These are phyloP conservation scores for Temnothorax longispinosus DNA, from an alignment of 1,140 invertebrate species.

Conservation along the genomic window DNA sequence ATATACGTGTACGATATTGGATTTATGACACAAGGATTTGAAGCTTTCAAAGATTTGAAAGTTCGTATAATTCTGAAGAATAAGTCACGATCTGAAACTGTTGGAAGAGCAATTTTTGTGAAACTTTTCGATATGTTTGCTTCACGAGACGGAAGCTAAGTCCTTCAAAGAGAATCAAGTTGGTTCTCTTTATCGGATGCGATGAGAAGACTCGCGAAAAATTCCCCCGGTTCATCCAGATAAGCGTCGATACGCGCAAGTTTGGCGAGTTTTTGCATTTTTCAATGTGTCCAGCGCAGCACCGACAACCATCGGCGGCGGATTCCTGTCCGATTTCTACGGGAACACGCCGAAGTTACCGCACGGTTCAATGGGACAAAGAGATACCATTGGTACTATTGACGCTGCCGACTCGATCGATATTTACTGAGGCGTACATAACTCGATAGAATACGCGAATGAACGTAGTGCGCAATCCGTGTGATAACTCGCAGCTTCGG, in stretches of 20 bases:
- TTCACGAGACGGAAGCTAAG: neutral
- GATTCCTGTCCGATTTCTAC: conserved; percentile 41
- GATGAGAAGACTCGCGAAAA: conserved; percentile 50
- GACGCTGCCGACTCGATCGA: conserved; percentile 69
- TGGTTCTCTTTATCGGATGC: conserved; percentile 32
- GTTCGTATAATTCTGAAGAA: neutral
- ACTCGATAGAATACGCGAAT: conserved; percentile 75
- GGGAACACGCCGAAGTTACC: conserved; percentile 55
- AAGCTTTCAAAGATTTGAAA: neutral
- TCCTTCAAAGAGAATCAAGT: conserved; percentile 14
- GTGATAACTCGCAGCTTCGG: conserved; percentile 8
- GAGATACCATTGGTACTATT: conserved; percentile 48
- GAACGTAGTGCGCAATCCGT: conserved; percentile 52
- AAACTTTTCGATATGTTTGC: conserved; percentile 22
- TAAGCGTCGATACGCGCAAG: conserved; percentile 64
- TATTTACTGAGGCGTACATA: conserved; percentile 74
- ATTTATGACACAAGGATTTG: conserved; percentile 3
- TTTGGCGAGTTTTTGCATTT: conserved; percentile 68
- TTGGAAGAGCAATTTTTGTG: conserved; percentile 2
- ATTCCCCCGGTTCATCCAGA: conserved; percentile 17
- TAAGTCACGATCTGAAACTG: neutral
- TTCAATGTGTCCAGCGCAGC: conserved; percentile 27
- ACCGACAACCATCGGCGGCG: neutral
- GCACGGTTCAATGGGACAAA: conserved; percentile 54
- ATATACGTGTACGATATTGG: neutral